phyloP scores from a whole-genome alignment of 2,113 vertebrate species.

The Isurus oxyrinchus region DNA sequence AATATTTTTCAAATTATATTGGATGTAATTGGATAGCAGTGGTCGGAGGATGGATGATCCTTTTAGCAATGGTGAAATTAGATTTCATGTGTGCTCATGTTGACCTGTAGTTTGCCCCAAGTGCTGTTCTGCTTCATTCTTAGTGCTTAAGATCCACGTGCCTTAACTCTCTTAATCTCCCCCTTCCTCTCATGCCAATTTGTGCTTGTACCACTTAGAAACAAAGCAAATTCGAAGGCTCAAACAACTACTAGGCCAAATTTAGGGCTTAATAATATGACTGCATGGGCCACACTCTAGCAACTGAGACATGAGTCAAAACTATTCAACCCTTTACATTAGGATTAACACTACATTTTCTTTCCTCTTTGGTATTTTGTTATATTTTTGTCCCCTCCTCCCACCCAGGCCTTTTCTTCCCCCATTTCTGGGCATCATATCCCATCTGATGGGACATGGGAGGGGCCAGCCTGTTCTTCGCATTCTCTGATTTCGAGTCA shows the following conservation, averaged over 20 bases:
- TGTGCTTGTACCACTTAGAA: neutral
- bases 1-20: constrained; percentile 31
- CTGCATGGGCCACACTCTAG: neutral
- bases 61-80: neutral
- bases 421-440: neutral
- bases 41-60: neutral
- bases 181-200: neutral
- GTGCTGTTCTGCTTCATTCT: neutral
- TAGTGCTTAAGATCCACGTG: neutral
- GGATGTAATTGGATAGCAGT: neutral
- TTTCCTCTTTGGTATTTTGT: too few relatives aligned
- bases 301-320: neutral
- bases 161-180: neutral
- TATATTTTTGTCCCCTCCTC: too few relatives aligned
- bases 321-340: neutral
- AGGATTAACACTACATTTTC: neutral
- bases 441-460: neutral
- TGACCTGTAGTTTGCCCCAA: neutral
- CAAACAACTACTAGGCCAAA: neutral
- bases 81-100: neutral
- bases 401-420: neutral
- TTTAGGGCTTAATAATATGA: neutral
- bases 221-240: neutral
- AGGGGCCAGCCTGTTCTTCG: neutral
- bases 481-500: neutral